Evolutionary conservation across 1,140 invertebrate genomes (phyloP).

Genomic region (Euglossa dilemma): DNA sequence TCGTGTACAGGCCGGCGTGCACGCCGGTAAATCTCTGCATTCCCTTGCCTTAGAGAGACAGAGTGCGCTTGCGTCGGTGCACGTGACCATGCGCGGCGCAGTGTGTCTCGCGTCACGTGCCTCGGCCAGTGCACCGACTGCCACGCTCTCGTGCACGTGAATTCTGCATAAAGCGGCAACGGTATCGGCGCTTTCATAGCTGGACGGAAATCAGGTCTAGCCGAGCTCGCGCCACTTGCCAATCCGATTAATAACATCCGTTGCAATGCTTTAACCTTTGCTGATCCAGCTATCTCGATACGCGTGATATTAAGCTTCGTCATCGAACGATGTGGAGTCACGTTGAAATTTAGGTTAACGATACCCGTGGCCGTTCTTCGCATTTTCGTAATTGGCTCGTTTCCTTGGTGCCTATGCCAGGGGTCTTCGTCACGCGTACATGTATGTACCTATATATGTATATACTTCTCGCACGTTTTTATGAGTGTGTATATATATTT

Average conservation of each 20-base stretch:
- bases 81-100: conserved; percentile 49
- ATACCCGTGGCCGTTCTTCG: too few species aligned
- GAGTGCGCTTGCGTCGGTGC: conserved; percentile 39
- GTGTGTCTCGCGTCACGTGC: conserved; percentile 75
- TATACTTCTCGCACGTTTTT: too few species aligned
- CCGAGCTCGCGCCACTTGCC: background rate
- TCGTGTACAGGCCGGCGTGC: background rate
- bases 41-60: conserved; percentile 37
- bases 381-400: too few species aligned
- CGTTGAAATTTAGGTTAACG: too few species aligned
- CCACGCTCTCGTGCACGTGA: conserved; percentile 76
- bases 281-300: background rate
- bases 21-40: conserved; percentile 32
- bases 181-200: conserved; percentile 44
- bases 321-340: too few species aligned
- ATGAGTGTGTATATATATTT: too few species aligned
- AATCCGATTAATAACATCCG: conserved; percentile 7
- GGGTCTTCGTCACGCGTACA: too few species aligned
- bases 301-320: too few species aligned
- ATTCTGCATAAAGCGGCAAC: conserved; percentile 69
- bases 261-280: background rate
- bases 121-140: conserved; percentile 71
- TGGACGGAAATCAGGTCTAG: conserved; percentile 39
- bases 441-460: too few species aligned
- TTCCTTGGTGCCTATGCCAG: too few species aligned